Conservation (phyloP, 2,888 invertebrate species). For the Hymenopus coronatus region DNA sequence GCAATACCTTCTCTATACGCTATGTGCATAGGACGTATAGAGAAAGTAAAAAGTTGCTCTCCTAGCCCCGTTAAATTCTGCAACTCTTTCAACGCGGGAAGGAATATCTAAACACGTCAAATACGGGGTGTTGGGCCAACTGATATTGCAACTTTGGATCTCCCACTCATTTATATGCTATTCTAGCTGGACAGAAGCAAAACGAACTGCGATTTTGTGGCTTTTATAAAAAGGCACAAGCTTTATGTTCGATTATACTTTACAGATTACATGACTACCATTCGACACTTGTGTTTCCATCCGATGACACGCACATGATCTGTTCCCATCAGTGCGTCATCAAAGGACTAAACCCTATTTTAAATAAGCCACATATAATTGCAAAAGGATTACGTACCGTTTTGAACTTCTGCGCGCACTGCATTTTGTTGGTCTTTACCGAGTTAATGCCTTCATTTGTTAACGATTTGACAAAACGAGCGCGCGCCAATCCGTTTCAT, state of each 20-base stretch:
- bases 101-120: too few relatives aligned
- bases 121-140: too few relatives aligned
- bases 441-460: constrained; percentile 11
- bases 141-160: too few relatives aligned
- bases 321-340: not conserved
- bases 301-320: not conserved
- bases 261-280: not conserved
- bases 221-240: not conserved
- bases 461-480: constrained; percentile 14
- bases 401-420: not conserved
- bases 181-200: not conserved
- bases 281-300: not conserved
- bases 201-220: not conserved
- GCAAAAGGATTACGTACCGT: constrained; percentile 4
- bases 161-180: not conserved
- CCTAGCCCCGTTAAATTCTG: too few relatives aligned
- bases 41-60: too few relatives aligned
- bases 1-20: too few relatives aligned
- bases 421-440: not conserved
- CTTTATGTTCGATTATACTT: not conserved
- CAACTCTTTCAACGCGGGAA: too few relatives aligned
- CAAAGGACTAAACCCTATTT: not conserved
- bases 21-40: too few relatives aligned
- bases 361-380: constrained; percentile 1
- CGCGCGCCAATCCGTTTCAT: not conserved